Conservation (phyloP, 92 coral and sea anemone species). For the Muricea muricata region DNA sequence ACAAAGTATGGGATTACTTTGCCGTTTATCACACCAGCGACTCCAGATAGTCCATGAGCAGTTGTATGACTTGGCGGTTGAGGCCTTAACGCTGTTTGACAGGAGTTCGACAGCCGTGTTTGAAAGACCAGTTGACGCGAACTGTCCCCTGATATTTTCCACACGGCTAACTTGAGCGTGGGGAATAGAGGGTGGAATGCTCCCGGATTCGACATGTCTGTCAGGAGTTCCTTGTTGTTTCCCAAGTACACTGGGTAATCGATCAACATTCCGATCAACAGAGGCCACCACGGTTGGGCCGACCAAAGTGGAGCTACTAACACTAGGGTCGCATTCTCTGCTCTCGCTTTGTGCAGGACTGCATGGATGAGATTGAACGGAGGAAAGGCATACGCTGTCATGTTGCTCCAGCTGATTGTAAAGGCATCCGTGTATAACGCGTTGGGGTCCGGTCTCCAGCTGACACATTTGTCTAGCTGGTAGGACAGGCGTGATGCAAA, state of each 20-base stretch:
- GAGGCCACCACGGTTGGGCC: constrained; percentile 74
- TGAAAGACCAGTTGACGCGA: constrained; percentile 48
- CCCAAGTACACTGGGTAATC: constrained; percentile 44
- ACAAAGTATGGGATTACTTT: constrained; percentile 57
- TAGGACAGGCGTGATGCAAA: background rate
- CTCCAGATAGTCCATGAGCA: constrained; percentile 52
- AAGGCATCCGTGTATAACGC: background rate
- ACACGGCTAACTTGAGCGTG: constrained; percentile 62
- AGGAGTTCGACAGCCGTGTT: constrained; percentile 47
- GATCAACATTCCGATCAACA: constrained; percentile 40
- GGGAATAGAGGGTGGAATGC: constrained; percentile 41
- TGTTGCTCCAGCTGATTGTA: background rate
- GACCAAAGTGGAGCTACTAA: constrained; percentile 63
- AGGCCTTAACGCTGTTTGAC: constrained; percentile 44
- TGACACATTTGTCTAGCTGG: background rate
- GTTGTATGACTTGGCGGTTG: constrained; percentile 51
- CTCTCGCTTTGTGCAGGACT: constrained; percentile 10
- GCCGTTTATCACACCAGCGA: constrained; percentile 44
- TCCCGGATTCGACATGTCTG: constrained; percentile 31
- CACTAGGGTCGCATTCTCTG: constrained; percentile 49
- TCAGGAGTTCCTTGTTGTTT: constrained; percentile 16
- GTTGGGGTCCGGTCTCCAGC: background rate
- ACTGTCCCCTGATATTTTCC: constrained; percentile 47
- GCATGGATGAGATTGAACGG: constrained; percentile 2
- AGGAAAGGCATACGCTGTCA: background rate